Evolutionary conservation across 2,113 vertebrate species (phyloP), one percentile per base, ranked within the genome.

Genomic region (Platanista minor): DNA sequence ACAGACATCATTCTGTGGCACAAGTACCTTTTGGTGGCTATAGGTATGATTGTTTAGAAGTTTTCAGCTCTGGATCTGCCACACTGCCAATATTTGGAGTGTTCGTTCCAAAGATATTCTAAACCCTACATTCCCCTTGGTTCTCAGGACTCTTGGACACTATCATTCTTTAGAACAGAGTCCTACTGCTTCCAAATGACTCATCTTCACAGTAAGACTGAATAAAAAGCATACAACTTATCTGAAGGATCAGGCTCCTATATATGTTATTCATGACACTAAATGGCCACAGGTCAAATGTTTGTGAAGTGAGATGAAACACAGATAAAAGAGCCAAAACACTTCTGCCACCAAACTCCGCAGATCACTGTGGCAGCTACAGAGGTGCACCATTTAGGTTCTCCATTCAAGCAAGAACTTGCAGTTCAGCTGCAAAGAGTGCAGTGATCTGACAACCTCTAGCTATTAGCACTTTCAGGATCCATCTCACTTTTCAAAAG

Each of bases 261-360:
- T 78, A 21, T 67, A 85, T 43, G 8, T 43, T 78, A 88, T 57
- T 93, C 78, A 93, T 90, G 21, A 23, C 52, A 94, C 11, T 87
- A 27, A 94, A 41, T 31, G 39, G 23, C 33, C 57, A 85, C 49
- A 91, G 52, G 20, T 64, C 33, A 86, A 77, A 82, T 64, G 21
- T 83, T 31, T 67, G 25, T 83, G 92, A 97, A 95, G 61, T 91
- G 72, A 86, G 6, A 86, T 27, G 27, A 77, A 85, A 59, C n/a
- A 54, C 61, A 87, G 23, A 77, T 41, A 41, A 49, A 96, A 95
- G 8, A 59, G 52, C 29, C 43, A 87, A 86, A 94, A 18, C 13
- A 74, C 6, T 67, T 91, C 57, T 96, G 27, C 78, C 49, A 75
- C 33, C 25, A 83, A 94, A 87, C 18, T 92, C 49, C 67, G 17